Base-by-base conservation (phyloP, 2,888 invertebrate genomes). In the Stictocephala bisonia region DNA sequence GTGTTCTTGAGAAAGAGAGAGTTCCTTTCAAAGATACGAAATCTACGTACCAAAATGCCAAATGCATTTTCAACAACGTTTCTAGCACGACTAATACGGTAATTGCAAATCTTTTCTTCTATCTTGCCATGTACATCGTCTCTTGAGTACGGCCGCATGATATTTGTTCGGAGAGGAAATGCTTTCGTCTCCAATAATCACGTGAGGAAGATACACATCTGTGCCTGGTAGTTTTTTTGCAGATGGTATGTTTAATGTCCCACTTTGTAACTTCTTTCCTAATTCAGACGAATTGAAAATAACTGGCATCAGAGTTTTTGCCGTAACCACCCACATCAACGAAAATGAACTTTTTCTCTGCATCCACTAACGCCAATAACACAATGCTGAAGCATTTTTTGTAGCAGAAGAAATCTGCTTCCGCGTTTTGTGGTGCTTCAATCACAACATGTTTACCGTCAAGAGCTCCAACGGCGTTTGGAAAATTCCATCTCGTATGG, bases 151-250 rank as follows among this genome's bases (percentile, higher is more conserved):
- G 75, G 76, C 40, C 69, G 75, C 44, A 76, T 75, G n/a, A 75
- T 27, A 40, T 76, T 69, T 51, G 73, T 60, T 44, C 50, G 40
- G 41, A 76, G 68, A 53, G 66, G 51, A 51, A 75, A 75, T 26
- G 75, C 76, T 20, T n/a, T 76, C 76, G 66, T 76, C 75, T 53
- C 53, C 53, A 56, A 79, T 71, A 64, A 76, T 70, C 66, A 75
- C 72, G 29, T 70, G 31, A 26, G 70, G 56, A 22, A 70, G 22
- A 24, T 24, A 40, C 24, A 60, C 15, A 22, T 50, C 35, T n/a
- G 29, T 74, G 15, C 75, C 77, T 40, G 80, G 78, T 22, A 79
- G 74, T 66, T 72, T 74, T 78, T 64, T 35, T 68, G 67, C 58
- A n/a, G 79, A 78, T 29, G 78, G 64, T 71, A 77, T 75, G 71